Evolutionary conservation across 2,113 vertebrate genomes (phyloP), one percentile per base, ranked within the genome.

Genomic region (Phycodurus eques): DNA sequence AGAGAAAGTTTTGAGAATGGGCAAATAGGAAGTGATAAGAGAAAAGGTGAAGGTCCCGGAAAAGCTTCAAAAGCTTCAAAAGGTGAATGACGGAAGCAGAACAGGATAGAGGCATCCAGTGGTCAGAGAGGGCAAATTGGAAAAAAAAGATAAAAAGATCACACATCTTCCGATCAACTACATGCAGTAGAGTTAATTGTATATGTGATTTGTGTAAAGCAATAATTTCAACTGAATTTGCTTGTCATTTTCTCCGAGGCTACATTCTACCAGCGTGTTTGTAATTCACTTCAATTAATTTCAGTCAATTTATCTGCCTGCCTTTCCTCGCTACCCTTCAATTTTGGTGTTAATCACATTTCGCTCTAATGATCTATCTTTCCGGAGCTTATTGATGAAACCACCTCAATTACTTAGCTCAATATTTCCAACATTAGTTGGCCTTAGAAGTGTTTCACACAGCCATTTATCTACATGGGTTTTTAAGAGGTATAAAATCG

Each of bases 391-490:
- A 89, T 89, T 85, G 89, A 91, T 87, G 86, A 88, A 92, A 90
- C 74, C 76, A 72, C 80, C 75, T 82, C 87, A 92, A 91, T 92
- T 90, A 92, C 88, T 89, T 89, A 88, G 87, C 87, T 92, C 90
- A 83, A 92, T 92, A 91, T 85, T 91, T 87, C 86, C 83, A 85
- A 87, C 88, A 91, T 90, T 92, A 91, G 89, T 85, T 65, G 72
- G 87, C 82, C 85, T 90, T 80, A 88, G 82, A 89, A 90, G 85
- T 87, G 88, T 88, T 90, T 87, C 82, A 83, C 83, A 74, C 56
- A 17, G 79, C 85, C 85, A 87, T 88, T 90, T 89, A 85, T 87
- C 86, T 80, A 67, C 82, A 77, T 60, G 77, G 67, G 70, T 79
- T 86, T 90, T 92, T 83, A 89, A 88, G 84, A 63, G 47, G 86